A percentile compares a stretch with the other conserved stretches of the same genome.
Conservation (phyloP, 1,140 invertebrate genomes). For the Drosophila arawakana region DNA sequence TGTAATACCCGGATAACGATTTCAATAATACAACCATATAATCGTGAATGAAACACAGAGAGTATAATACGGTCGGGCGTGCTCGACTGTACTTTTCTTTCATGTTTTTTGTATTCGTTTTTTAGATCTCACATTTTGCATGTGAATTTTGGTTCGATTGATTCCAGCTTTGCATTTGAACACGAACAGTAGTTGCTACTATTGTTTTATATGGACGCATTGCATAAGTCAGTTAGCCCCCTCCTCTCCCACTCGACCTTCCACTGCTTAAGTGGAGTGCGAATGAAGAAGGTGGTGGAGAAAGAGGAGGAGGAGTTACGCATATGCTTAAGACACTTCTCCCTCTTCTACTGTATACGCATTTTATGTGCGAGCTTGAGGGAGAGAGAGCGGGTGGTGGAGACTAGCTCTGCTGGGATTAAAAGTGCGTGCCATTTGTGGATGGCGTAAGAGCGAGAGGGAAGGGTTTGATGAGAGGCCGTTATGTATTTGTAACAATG, state of each 20-base stretch:
- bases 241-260: not conserved
- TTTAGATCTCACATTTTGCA: constrained; percentile 7
- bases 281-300: not conserved
- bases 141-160: constrained; percentile 18
- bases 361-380: constrained; percentile 57
- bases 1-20: no score
- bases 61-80: no score
- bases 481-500: constrained; percentile 11
- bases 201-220: constrained; percentile 39
- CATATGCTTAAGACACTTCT: constrained; percentile 77
- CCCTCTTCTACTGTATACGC: constrained; percentile 39
- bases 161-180: constrained; percentile 5
- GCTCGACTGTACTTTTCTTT: no score
- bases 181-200: constrained; percentile 35
- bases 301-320: constrained; percentile 13
- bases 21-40: no score
- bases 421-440: constrained; percentile 66
- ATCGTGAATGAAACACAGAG: no score
- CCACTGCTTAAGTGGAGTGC: no score
- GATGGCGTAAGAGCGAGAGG: not conserved
- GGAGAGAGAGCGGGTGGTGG: not conserved
- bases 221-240: constrained; percentile 27
- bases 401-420: not conserved
- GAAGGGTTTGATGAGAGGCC: not conserved
- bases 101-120: no score